Evolutionary conservation across 2,113 vertebrate species (phyloP), one percentile per base, ranked within the genome.

Genomic region (Cheilinus undulatus): DNA sequence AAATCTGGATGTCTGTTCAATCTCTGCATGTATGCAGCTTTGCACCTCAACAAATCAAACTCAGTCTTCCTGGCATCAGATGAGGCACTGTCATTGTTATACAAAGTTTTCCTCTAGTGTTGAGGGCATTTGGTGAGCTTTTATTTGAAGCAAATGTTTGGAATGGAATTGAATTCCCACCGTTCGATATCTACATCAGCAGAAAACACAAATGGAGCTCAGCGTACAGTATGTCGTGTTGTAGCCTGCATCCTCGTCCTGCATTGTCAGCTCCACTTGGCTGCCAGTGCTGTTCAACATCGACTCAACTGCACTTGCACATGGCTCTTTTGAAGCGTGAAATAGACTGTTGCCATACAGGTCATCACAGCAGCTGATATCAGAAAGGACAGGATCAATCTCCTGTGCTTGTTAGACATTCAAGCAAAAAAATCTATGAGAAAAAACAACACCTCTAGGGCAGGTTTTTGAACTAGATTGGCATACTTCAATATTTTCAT

Each of bases 141-240:
- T 70, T 65, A 69, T 75, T 42, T 38, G 61, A 71, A 46, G 82
- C 75, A 71, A 72, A 78, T 73, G 56, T 78, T 81, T 79, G 54
- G 48, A 78, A 82, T 78, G 76, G 62, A 78, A 79, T 75, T 86
- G 49, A 42, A 84, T 71, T 80, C 40, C 17, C 43, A 22, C 43
- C 28, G 48, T 77, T 83, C 78, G 77, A 73, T 77, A 73, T 60
- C 63, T 34, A 56, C 46, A 70, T 84, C 80, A 86, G 78, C 78
- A 80, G 70, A 83, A 78, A 73, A 52, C 60, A 67, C 65, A 65
- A 85, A 85, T 70, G 60, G 59, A 64, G 54, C 53, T 72, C 59
- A 22, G 76, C 61, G 20, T 62, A 60, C 43, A 8, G 56, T 51
- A 58, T 73, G 75, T 69, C 45, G 68, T 88, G 73, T 64, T 69